Evolutionary conservation across 2,113 vertebrate species (phyloP).

Genomic region (Pterocles burchelli): DNA sequence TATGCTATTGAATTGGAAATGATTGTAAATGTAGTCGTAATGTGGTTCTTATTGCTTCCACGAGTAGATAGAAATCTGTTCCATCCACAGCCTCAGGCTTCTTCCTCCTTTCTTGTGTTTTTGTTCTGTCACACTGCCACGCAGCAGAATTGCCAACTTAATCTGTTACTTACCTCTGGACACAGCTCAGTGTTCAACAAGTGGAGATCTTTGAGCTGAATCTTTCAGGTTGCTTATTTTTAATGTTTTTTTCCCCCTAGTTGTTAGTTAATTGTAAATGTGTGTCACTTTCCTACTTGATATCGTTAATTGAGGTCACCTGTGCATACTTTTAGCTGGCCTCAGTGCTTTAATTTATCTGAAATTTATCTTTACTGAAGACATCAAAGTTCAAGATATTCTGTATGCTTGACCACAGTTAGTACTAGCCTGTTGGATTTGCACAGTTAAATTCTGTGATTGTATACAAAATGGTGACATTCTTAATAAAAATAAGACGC

Average conservation of each 20-base stretch:
- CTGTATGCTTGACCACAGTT: conserved; percentile 40
- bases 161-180: background rate
- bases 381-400: background rate
- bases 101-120: background rate
- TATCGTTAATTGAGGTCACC: background rate
- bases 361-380: background rate
- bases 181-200: background rate
- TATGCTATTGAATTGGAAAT: background rate
- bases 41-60: background rate
- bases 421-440: background rate
- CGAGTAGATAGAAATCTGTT: background rate
- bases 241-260: background rate
- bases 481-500: conserved; percentile 61
- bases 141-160: background rate
- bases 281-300: background rate
- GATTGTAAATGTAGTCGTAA: background rate
- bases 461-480: conserved; percentile 35
- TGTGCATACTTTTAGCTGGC: background rate
- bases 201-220: background rate
- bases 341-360: conserved; percentile 10
- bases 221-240: background rate
- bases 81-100: conserved; percentile 14
- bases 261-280: background rate
- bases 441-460: conserved; percentile 16
- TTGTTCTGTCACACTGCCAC: background rate